These are phyloP conservation scores for Melanerpes aurifrons DNA, from an alignment of 2,113 vertebrate species.

Conservation along the genomic window DNA sequence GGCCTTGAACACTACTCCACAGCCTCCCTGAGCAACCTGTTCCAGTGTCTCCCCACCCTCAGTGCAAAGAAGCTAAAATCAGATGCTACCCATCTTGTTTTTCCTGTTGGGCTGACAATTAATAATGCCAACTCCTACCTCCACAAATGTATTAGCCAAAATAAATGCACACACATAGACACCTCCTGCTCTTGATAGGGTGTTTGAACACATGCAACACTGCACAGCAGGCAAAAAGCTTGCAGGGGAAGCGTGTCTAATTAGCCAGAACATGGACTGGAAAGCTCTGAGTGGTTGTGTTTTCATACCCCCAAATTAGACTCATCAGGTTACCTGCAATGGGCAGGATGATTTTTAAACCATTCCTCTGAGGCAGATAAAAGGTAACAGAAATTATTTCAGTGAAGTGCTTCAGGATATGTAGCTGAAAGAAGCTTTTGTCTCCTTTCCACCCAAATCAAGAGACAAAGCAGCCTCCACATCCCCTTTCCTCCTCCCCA, in stretches of 20 bases:
- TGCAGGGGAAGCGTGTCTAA: not conserved
- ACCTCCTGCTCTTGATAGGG: not conserved
- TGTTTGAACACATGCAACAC: not conserved
- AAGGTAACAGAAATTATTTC: slow-evolving; percentile 35
- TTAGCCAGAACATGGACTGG: not conserved
- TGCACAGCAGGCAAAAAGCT: not conserved
- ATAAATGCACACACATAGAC: not conserved
- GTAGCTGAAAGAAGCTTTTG: not conserved
- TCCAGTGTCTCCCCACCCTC: too few relatives aligned
- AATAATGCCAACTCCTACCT: not conserved
- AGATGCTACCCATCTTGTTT: not conserved
- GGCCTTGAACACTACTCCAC: too few relatives aligned
- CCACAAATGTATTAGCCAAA: not conserved
- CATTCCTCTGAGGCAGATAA: slow-evolving; percentile 43
- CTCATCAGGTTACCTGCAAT: not conserved
- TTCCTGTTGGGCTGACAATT: not conserved
- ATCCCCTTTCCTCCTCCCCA: not conserved
- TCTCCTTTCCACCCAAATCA: not conserved
- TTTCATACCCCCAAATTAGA: slow-evolving; percentile 46
- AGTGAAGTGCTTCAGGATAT: not conserved
- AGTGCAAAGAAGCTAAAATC: too few relatives aligned
- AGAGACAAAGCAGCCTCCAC: not conserved
- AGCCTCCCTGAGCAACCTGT: too few relatives aligned
- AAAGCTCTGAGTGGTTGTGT: slow-evolving; percentile 8
- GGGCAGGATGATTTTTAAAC: slow-evolving; percentile 28